Percentiles rank a stretch among this genome's conserved stretches.
These are phyloP conservation scores for Aplidium turbinatum DNA, from an alignment of 23 tunicate species.

Conservation along the genomic window DNA sequence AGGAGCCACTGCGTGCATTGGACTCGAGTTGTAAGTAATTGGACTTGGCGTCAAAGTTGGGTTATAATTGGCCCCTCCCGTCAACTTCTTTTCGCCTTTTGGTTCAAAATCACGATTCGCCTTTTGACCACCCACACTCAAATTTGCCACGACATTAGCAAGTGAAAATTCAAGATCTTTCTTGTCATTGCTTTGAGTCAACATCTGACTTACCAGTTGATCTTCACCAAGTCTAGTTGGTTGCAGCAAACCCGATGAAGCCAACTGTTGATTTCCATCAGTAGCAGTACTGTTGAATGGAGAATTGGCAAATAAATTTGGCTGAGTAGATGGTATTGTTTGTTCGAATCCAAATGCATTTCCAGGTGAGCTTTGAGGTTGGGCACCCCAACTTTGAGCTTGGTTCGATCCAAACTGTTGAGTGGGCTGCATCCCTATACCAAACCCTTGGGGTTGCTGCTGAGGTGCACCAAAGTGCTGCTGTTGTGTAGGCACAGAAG, in stretches of 20 bases:
- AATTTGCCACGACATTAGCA: conserved; percentile 66
- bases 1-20: conserved; percentile 24
- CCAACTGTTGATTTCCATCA: conserved; percentile 4
- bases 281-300: conserved; percentile 12
- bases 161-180: conserved; percentile 62
- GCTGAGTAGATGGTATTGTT: background rate
- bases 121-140: conserved; percentile 55
- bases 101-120: conserved; percentile 77
- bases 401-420: too few relatives aligned
- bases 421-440: background rate
- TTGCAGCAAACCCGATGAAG: conserved; percentile 43
- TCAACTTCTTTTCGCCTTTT: conserved; percentile 57
- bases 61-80: conserved; percentile 61
- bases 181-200: conserved; percentile 12
- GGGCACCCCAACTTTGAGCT: too few relatives aligned
- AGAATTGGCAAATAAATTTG: conserved; percentile 26
- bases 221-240: conserved; percentile 35
- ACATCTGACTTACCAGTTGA: background rate
- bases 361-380: background rate
- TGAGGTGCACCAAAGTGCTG: background rate
- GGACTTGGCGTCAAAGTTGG: conserved; percentile 24
- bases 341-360: conserved; percentile 20
- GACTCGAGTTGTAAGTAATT: conserved; percentile 30
- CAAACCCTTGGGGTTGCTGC: background rate
- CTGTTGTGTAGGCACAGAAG: background rate